Evolutionary conservation across 2,888 invertebrate species (phyloP).

Genomic region (Nephrotoma appendiculata): DNA sequence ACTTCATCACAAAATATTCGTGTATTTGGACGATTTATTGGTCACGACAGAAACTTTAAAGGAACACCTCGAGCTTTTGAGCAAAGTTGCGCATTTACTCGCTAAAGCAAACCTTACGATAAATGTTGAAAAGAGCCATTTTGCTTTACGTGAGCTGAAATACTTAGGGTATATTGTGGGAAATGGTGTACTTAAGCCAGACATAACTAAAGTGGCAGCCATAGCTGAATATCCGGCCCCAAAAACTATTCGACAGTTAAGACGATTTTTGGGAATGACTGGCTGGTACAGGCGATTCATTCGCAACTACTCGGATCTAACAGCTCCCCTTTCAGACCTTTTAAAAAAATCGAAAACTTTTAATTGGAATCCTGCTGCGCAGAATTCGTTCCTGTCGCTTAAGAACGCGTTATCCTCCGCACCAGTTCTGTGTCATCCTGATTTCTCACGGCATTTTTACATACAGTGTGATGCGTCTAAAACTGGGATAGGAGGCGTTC

Average conservation of each 20-base stretch:
- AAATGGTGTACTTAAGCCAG: too few relatives aligned
- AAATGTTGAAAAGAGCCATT: background rate
- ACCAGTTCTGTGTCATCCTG: background rate
- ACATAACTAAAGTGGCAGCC: too few relatives aligned
- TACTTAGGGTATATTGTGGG: background rate
- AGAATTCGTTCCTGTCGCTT: background rate
- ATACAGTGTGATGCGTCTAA: background rate
- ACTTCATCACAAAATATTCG: slow-evolving; percentile 8
- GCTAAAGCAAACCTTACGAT: background rate
- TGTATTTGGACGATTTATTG: background rate
- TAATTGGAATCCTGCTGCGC: background rate
- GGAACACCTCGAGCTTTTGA: background rate
- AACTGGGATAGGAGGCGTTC: too few relatives aligned
- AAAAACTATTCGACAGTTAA: too few relatives aligned
- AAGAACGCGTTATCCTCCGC: background rate
- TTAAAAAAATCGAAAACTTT: background rate
- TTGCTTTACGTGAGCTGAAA: background rate
- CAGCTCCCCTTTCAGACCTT: background rate
- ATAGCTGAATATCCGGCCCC: too few relatives aligned
- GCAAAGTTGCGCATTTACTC: background rate
- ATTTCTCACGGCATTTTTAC: background rate
- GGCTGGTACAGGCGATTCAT: background rate
- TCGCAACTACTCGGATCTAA: background rate
- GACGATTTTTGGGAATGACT: background rate
- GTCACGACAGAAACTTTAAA: background rate